These are phyloP conservation scores for Anguilla anguilla DNA, from an alignment of 2,797 vertebrate genomes.

Conservation along the genomic window DNA sequence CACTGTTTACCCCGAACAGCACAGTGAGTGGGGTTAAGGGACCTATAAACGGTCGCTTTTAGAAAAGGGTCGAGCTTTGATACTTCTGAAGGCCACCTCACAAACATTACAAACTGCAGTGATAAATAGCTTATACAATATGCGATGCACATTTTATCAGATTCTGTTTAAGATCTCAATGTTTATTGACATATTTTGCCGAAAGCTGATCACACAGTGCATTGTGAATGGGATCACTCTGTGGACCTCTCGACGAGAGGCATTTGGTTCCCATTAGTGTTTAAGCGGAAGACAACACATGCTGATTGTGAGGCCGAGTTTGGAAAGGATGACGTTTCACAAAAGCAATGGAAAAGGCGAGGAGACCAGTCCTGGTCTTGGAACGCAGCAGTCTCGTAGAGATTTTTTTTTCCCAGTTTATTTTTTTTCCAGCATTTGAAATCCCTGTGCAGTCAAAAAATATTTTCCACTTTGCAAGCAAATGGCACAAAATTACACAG, in stretches of 20 bases:
- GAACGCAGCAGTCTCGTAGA: not conserved
- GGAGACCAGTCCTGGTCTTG: not conserved
- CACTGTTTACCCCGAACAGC: not conserved
- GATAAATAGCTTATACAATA: no score
- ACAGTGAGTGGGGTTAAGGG: not conserved
- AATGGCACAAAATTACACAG: not conserved
- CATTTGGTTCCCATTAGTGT: not conserved
- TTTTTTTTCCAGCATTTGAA: not conserved
- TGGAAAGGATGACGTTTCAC: slow-evolving; percentile 1
- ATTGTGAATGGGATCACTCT: not conserved
- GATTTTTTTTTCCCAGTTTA: slow-evolving; percentile 7
- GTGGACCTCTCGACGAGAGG: not conserved
- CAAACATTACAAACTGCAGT: not conserved
- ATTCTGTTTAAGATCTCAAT: not conserved
- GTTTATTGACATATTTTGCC: not conserved
- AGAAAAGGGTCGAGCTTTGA: not conserved
- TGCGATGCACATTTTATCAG: not conserved
- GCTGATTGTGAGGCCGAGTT: not conserved
- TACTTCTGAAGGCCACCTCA: no score
- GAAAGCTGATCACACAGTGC: not conserved
- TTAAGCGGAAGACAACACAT: not conserved
- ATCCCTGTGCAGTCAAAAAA: not conserved
- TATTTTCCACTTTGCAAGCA: not conserved
- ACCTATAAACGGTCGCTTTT: not conserved
- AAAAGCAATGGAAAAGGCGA: slow-evolving; percentile 8